Base-by-base conservation (phyloP, 2,797 vertebrate genomes). In the Tachyglossus aculeatus region DNA sequence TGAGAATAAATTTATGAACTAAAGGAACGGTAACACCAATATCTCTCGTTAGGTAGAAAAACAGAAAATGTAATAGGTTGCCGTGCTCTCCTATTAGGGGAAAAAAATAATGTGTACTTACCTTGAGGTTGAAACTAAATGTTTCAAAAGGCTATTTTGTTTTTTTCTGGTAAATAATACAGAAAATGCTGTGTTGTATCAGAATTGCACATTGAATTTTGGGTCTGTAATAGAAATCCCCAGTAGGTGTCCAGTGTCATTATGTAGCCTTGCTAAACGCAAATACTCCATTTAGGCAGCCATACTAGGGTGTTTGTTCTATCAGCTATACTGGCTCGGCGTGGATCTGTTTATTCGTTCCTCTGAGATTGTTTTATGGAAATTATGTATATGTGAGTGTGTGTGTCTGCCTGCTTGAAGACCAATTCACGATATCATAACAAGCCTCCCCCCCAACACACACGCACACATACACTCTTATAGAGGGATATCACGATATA, bases 311-410 rank as follows among this genome's bases (percentile, higher is more conserved):
- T 18, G 25, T 4, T 21, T 25, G 15, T 25, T 11, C 22, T 25
- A 9, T 11, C 24, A 9, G 4, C 39, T 19, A 9, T n/a, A 18
- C 31, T 3, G 1, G 13, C 7, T 2, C 0, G 13, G 9, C 0
- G 1, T 4, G 3, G n/a, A n/a, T n/a, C n/a, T n/a, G n/a, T n/a
- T n/a, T n/a, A n/a, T n/a, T n/a, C n/a, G n/a, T n/a, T n/a, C n/a
- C n/a, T n/a, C n/a, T n/a, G n/a, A n/a, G n/a, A n/a, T n/a, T n/a
- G n/a, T n/a, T n/a, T n/a, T n/a, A n/a, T n/a, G n/a, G n/a, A n/a
- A n/a, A n/a, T n/a, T n/a, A n/a, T n/a, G n/a, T n/a, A n/a, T n/a
- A n/a, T n/a, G n/a, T n/a, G n/a, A n/a, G n/a, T n/a, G n/a, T n/a
- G n/a, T n/a, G n/a, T n/a, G n/a, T n/a, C n/a, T n/a, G n/a, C n/a